A percentile compares a stretch with the other conserved stretches of the same genome.
Conservation (phyloP, 1,140 invertebrate genomes). For the Drosophila ogumai region DNA sequence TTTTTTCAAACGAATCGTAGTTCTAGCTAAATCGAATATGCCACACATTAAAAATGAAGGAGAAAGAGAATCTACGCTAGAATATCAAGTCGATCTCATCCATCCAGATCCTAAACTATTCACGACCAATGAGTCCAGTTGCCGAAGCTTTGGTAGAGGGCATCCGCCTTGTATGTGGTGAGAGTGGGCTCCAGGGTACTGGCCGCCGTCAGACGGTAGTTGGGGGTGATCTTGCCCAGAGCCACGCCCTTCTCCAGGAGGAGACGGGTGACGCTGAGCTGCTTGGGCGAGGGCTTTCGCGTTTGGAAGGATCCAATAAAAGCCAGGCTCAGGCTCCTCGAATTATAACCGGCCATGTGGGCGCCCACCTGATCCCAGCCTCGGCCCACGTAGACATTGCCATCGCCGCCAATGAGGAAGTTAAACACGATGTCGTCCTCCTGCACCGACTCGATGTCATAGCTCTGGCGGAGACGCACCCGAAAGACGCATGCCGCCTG, state of each 20-base stretch:
- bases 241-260: constrained; percentile 87
- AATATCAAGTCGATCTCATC: constrained; percentile 40
- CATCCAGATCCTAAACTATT: constrained; percentile 73
- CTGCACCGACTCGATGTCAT: constrained; percentile 89
- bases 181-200: constrained; percentile 87
- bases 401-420: constrained; percentile 89
- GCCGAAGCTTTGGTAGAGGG: constrained; percentile 87
- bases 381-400: constrained; percentile 88
- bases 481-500: constrained; percentile 86
- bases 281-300: constrained; percentile 85
- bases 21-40: constrained; percentile 66
- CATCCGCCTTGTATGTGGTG: constrained; percentile 88
- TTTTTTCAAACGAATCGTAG: constrained; percentile 54
- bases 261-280: constrained; percentile 86
- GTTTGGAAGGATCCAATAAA: constrained; percentile 87
- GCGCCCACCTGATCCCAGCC: constrained; percentile 87
- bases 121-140: constrained; percentile 87
- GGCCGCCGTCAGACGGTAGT: constrained; percentile 88
- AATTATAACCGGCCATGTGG: constrained; percentile 87
- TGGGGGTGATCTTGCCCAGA: constrained; percentile 85
- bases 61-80: constrained; percentile 27
- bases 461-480: constrained; percentile 89
- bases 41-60: constrained; percentile 47
- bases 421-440: constrained; percentile 87
- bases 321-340: constrained; percentile 86